phyloP scores from a whole-genome alignment of 2,888 invertebrate genomes.

The Mechanitis mazaeus region DNA sequence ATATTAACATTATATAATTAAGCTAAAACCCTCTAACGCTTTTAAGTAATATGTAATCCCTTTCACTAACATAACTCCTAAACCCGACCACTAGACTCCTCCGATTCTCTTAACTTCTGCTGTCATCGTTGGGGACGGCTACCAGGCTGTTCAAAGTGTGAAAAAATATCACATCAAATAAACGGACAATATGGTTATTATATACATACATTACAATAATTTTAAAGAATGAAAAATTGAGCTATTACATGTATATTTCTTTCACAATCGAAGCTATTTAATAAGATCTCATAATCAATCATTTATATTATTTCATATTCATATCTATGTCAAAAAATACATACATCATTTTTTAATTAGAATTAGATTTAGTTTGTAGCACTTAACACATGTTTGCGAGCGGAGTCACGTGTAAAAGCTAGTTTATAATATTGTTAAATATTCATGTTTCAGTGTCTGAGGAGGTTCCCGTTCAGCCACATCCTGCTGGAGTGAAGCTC shows the following conservation, averaged over 20 bases:
- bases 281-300: too few species aligned
- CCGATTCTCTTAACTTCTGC: conserved; percentile 36
- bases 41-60: conserved; percentile 1
- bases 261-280: too few species aligned
- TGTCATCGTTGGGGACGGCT: conserved; percentile 39
- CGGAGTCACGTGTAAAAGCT: background rate
- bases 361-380: background rate
- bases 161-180: conserved; percentile 56
- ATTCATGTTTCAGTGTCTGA: conserved; percentile 47
- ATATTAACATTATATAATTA: background rate
- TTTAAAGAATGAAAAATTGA: too few species aligned
- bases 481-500: conserved; percentile 86
- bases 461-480: conserved; percentile 59
- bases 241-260: too few species aligned
- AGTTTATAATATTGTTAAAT: background rate
- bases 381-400: background rate
- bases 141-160: conserved; percentile 39
- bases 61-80: background rate
- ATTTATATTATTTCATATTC: too few species aligned
- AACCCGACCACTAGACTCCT: conserved; percentile 14
- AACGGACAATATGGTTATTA: conserved; percentile 48
- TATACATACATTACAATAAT: background rate
- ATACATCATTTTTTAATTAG: too few species aligned
- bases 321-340: too few species aligned
- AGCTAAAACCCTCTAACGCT: background rate